Conservation (phyloP, 2,113 vertebrate genomes). For the Tyrannus savana region DNA sequence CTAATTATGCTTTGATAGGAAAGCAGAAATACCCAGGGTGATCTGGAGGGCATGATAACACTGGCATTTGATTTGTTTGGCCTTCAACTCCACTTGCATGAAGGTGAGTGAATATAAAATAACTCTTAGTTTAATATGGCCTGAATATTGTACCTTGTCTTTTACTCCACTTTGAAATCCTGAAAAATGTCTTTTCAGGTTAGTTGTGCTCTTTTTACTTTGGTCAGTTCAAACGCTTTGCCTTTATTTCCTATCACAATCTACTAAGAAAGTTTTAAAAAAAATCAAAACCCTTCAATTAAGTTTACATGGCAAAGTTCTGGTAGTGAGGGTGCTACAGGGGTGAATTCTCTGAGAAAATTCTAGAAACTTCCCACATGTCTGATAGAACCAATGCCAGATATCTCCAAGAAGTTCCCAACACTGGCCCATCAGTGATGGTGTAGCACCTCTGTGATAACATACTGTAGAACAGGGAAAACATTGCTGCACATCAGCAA, state of each 20-base stretch:
- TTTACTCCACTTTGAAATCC: neutral
- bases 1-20: neutral
- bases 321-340: neutral
- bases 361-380: neutral
- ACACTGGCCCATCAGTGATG: neutral
- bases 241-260: neutral
- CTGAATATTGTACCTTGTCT: neutral
- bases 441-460: neutral
- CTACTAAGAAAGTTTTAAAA: neutral
- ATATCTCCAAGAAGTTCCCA: neutral
- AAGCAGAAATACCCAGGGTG: neutral
- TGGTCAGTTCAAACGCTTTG: neutral
- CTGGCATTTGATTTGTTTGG: neutral
- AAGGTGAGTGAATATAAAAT: neutral
- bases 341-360: neutral
- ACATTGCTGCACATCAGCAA: neutral
- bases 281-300: neutral
- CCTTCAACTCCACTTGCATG: neutral
- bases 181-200: neutral
- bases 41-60: neutral
- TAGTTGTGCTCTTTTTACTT: neutral
- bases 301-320: neutral
- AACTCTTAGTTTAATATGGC: neutral
- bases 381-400: neutral
- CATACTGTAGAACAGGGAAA: neutral